These are phyloP conservation scores for Noctua pronuba DNA, from an alignment of 2,888 invertebrate genomes.

Conservation along the genomic window DNA sequence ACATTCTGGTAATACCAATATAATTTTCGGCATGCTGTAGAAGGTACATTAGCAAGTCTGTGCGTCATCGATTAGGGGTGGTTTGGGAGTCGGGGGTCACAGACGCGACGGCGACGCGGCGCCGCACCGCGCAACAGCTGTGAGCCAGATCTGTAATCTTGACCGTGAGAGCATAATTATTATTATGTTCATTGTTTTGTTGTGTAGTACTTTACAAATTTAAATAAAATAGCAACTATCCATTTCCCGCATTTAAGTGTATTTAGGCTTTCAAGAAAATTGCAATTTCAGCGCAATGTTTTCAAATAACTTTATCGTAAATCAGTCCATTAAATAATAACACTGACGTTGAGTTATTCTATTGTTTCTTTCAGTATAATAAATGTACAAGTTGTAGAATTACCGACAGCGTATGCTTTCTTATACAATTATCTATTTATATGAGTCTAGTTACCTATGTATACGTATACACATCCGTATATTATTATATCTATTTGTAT, in stretches of 20 bases:
- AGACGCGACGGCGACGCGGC: constrained; percentile 77
- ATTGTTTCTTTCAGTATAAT: constrained; percentile 33
- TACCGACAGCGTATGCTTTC: constrained; percentile 2
- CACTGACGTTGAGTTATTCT: constrained; percentile 15
- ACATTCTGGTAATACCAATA: constrained; percentile 38
- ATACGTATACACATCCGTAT: background rate
- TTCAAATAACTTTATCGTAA: constrained; percentile 25
- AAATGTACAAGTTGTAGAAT: constrained; percentile 15
- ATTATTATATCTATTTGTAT: constrained; percentile 3
- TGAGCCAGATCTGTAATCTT: constrained; percentile 85
- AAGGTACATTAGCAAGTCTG: constrained; percentile 62
- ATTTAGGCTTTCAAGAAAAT: constrained; percentile 44
- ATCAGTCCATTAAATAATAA: constrained; percentile 20
- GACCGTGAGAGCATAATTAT: constrained; percentile 87
- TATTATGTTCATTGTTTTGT: constrained; percentile 77
- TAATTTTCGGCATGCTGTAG: constrained; percentile 48
- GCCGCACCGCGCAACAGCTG: constrained; percentile 86
- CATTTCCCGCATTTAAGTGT: constrained; percentile 42
- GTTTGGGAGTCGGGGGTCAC: constrained; percentile 75
- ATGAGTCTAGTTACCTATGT: background rate
- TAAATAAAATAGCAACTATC: constrained; percentile 47
- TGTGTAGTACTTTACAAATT: constrained; percentile 66
- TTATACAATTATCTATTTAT: constrained; percentile 8
- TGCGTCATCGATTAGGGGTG: constrained; percentile 82
- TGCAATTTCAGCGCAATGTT: constrained; percentile 23